Evolutionary conservation across 2,888 invertebrate species (phyloP).

Genomic region (Rotaria sp.): DNA sequence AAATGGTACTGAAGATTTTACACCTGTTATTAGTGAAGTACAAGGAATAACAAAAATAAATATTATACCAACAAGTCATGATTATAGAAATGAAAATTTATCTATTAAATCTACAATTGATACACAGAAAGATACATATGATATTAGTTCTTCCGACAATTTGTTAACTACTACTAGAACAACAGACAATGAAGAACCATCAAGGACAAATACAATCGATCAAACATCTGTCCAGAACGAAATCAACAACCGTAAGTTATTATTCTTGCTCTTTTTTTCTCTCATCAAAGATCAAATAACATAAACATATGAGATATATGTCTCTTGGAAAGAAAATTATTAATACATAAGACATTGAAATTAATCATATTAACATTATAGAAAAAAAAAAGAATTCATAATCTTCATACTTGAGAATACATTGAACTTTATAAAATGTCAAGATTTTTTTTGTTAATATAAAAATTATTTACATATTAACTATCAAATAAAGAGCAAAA

Average conservation of each 20-base stretch:
- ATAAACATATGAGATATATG: neutral
- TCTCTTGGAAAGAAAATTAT: neutral
- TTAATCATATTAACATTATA: neutral
- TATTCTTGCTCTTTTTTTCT: neutral
- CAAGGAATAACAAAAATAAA: slow-evolving; percentile 4
- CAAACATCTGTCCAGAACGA: neutral
- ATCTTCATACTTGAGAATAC: neutral
- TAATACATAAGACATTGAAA: neutral
- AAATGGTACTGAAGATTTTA: neutral
- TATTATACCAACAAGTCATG: neutral
- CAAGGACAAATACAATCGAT: neutral
- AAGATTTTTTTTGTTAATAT: neutral
- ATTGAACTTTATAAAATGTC: neutral
- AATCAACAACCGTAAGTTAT: neutral
- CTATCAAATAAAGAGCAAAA: neutral
- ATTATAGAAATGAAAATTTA: neutral
- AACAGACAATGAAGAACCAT: neutral
- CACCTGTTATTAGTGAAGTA: neutral
- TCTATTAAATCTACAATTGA: neutral
- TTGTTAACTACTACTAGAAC: neutral
- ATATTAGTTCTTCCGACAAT: neutral
- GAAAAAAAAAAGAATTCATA: neutral
- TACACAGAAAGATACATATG: neutral
- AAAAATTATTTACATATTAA: neutral
- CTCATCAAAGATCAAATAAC: neutral